Evolutionary conservation across 2,113 vertebrate species (phyloP).

Genomic region (Montifringilla adamsi): DNA sequence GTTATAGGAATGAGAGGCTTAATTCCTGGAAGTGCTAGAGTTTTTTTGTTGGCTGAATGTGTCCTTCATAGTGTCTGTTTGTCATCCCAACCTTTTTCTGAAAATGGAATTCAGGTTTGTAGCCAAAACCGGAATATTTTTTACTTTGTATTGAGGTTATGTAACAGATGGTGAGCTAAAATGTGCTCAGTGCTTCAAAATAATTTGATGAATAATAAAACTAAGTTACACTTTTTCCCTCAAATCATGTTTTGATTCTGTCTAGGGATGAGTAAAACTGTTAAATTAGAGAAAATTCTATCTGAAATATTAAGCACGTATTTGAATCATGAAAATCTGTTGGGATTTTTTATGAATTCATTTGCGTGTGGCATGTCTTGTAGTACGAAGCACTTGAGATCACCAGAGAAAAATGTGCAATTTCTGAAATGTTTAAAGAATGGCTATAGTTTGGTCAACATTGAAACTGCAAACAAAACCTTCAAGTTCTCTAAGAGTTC

Average conservation of each 20-base stretch:
- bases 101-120: slow-evolving; percentile 47
- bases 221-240: background rate
- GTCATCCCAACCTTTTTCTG: slow-evolving; percentile 47
- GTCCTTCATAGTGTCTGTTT: slow-evolving; percentile 55
- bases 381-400: background rate
- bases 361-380: background rate
- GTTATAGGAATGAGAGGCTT: slow-evolving; percentile 47
- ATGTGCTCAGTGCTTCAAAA: background rate
- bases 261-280: slow-evolving; percentile 29
- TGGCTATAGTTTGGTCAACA: background rate
- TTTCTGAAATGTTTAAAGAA: slow-evolving; percentile 13
- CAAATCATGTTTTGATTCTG: slow-evolving; percentile 12
- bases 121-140: slow-evolving; percentile 49
- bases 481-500: background rate
- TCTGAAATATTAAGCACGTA: background rate
- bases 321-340: background rate
- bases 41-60: slow-evolving; percentile 29
- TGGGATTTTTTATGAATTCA: background rate
- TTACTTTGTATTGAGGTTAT: slow-evolving; percentile 35
- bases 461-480: background rate
- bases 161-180: slow-evolving; percentile 49
- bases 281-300: background rate
- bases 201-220: slow-evolving; percentile 43
- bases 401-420: background rate
- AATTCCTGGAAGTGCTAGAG: slow-evolving; percentile 52